phyloP scores from a whole-genome alignment of 2,888 invertebrate species.

The Amblyjoppa proteus region DNA sequence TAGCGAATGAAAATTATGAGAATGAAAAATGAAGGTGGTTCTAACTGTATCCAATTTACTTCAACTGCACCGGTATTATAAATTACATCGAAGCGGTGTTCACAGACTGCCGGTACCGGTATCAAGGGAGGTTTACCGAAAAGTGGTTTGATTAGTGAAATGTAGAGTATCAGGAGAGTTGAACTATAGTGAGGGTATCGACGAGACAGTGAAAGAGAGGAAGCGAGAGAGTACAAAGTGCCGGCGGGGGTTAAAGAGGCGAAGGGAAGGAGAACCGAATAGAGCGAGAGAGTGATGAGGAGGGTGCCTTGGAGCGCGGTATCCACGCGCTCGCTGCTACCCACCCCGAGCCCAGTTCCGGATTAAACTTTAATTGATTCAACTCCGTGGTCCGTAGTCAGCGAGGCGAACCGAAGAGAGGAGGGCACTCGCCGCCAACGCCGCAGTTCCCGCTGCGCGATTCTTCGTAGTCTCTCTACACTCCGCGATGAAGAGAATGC shows the following conservation, averaged over 20 bases:
- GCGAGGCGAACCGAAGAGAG: slow-evolving; percentile 79
- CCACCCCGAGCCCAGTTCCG: slow-evolving; percentile 84
- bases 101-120: not conserved
- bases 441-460: slow-evolving; percentile 67
- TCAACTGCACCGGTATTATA: not conserved
- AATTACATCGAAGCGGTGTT: not conserved
- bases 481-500: slow-evolving; percentile 35
- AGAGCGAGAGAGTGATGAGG: slow-evolving; percentile 68
- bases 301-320: slow-evolving; percentile 40
- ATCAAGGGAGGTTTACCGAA: not conserved
- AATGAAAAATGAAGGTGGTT: not conserved
- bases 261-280: slow-evolving; percentile 72
- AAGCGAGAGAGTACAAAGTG: slow-evolving; percentile 52
- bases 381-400: slow-evolving; percentile 82
- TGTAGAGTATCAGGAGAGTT: slow-evolving; percentile 19
- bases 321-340: slow-evolving; percentile 9
- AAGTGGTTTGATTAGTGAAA: slow-evolving; percentile 31
- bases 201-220: slow-evolving; percentile 34
- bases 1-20: too few relatives aligned
- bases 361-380: slow-evolving; percentile 88
- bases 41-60: not conserved
- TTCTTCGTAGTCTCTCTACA: slow-evolving; percentile 66
- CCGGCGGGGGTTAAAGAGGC: slow-evolving; percentile 66
- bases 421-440: slow-evolving; percentile 77
- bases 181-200: slow-evolving; percentile 42